Evolutionary conservation across 2,888 invertebrate species (phyloP).

Genomic region (Ectropis crepuscularia): DNA sequence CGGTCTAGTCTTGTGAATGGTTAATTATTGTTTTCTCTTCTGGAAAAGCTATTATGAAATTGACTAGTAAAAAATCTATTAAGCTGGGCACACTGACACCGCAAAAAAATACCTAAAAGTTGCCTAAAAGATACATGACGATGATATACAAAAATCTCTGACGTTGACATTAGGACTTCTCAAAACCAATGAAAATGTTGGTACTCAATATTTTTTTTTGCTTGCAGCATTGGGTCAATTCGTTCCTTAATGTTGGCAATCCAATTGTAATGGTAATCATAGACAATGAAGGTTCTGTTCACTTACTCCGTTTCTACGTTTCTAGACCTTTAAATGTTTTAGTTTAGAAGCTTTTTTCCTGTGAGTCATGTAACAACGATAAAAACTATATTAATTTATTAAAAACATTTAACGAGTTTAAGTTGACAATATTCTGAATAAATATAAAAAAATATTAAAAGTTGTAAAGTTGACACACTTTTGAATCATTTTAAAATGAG

Average conservation of each 20-base stretch:
- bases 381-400: no score
- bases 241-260: not conserved
- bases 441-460: constrained; percentile 10
- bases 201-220: not conserved
- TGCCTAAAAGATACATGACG: no score
- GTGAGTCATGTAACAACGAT: not conserved
- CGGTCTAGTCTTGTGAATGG: no score
- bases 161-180: no score
- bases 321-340: not conserved
- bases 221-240: not conserved
- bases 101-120: no score
- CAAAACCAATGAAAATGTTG: not conserved
- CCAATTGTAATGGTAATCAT: not conserved
- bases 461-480: constrained; percentile 18
- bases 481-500: constrained; percentile 48
- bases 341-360: not conserved
- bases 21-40: no score
- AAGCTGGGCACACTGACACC: no score
- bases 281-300: not conserved
- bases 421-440: no score
- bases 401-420: no score
- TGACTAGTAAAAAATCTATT: no score
- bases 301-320: not conserved
- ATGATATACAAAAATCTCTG: no score
- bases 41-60: no score